Percentiles rank a stretch among this genome's conserved stretches.
These are phyloP conservation scores for Latrodectus hesperus DNA, from an alignment of 2,888 invertebrate genomes.

Conservation along the genomic window DNA sequence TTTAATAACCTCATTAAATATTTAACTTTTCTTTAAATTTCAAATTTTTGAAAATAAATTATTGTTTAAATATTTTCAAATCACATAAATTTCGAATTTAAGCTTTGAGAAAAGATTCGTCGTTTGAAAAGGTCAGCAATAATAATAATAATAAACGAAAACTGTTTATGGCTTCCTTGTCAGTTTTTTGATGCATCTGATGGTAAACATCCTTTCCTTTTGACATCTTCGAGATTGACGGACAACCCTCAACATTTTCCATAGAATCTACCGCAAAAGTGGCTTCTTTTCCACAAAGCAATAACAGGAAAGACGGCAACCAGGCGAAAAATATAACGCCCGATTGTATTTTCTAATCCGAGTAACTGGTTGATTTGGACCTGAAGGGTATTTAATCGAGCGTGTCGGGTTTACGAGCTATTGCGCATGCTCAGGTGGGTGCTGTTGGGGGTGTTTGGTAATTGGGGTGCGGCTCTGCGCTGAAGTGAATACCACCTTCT, in stretches of 20 bases:
- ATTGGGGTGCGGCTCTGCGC: neutral
- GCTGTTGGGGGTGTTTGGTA: constrained; percentile 2
- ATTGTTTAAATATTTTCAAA: too few species aligned
- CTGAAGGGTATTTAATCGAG: constrained; percentile 2
- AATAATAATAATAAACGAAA: neutral
- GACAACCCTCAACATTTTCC: constrained; percentile 1
- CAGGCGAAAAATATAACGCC: constrained; percentile 11
- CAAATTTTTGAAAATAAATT: too few species aligned
- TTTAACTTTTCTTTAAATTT: too few species aligned
- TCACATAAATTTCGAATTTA: too few species aligned
- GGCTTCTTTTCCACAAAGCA: neutral
- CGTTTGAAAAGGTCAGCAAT: neutral
- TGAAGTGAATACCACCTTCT: neutral
- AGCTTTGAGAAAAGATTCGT: neutral
- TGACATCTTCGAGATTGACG: neutral
- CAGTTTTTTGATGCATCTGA: constrained; percentile 31
- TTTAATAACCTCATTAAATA: too few species aligned
- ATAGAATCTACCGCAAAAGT: neutral
- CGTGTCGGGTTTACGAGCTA: constrained; percentile 11
- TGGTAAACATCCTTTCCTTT: constrained; percentile 38
- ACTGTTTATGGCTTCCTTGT: constrained; percentile 19
- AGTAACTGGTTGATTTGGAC: neutral
- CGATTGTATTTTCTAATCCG: neutral
- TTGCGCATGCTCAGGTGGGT: neutral
- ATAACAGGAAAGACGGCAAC: constrained; percentile 31